Conservation (phyloP, 2,888 invertebrate genomes). For the Perdita meconis region DNA sequence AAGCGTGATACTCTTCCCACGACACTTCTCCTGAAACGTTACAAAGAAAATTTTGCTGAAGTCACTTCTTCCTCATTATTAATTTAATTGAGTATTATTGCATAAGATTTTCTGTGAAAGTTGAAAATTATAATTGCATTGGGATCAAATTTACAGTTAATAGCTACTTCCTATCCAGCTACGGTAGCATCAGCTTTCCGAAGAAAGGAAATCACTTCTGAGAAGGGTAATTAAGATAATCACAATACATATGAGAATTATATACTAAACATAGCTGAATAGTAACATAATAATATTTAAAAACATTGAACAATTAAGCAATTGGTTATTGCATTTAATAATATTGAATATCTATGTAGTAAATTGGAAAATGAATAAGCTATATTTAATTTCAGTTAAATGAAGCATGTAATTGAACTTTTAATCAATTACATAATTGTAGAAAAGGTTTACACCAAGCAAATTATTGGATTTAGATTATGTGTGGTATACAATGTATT, state of each 20-base stretch:
- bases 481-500: too few species aligned
- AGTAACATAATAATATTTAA: too few species aligned
- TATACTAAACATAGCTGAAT: too few species aligned
- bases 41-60: not conserved
- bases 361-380: not conserved
- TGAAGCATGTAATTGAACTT: not conserved
- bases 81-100: not conserved
- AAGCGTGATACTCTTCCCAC: constrained; percentile 92
- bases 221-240: too few species aligned
- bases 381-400: constrained; percentile 1
- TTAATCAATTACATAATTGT: not conserved
- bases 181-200: not conserved
- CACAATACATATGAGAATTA: too few species aligned
- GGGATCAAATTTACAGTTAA: not conserved
- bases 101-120: not conserved
- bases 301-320: too few species aligned
- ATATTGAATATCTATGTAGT: not conserved
- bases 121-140: not conserved
- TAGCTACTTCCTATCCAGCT: not conserved
- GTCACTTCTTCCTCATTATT: not conserved
- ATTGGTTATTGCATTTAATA: too few species aligned
- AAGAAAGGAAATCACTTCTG: not conserved
- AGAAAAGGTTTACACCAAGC: not conserved
- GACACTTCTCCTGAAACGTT: constrained; percentile 86
- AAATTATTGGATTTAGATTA: too few species aligned